Conservation (phyloP, 2,888 invertebrate genomes). For the Spisula subtruncata region DNA sequence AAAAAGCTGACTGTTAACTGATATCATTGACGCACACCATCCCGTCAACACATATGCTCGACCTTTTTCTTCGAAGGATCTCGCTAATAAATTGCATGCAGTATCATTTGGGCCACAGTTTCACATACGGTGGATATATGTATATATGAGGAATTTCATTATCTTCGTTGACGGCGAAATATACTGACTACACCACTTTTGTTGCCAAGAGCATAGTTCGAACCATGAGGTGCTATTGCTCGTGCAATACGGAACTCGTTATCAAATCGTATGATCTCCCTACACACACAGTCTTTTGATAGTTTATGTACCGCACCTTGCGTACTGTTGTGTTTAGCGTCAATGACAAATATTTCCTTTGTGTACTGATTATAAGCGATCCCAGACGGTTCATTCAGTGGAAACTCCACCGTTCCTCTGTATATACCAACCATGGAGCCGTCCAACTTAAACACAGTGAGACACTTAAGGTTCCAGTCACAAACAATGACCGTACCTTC, state of each 20-base stretch:
- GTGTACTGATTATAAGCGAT: constrained; percentile 55
- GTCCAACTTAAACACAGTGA: constrained; percentile 67
- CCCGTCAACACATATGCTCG: too few relatives aligned
- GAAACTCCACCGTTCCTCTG: constrained; percentile 60
- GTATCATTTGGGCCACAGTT: too few relatives aligned
- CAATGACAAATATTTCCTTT: constrained; percentile 65
- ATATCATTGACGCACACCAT: too few relatives aligned
- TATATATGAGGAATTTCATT: neutral
- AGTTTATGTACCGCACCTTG: constrained; percentile 60
- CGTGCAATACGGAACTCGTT: constrained; percentile 67
- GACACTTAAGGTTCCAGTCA: constrained; percentile 73
- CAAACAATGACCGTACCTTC: constrained; percentile 71
- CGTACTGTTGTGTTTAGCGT: constrained; percentile 53
- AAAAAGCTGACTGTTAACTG: too few relatives aligned
- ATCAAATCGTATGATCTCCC: constrained; percentile 58
- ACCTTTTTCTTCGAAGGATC: too few relatives aligned
- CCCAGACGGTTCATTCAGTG: constrained; percentile 70
- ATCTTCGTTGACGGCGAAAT: constrained; percentile 38
- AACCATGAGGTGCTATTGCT: constrained; percentile 55
- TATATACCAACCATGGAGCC: constrained; percentile 69
- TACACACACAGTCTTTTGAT: constrained; percentile 56
- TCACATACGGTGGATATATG: too few relatives aligned
- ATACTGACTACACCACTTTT: constrained; percentile 65
- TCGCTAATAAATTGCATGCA: too few relatives aligned
- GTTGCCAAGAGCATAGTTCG: constrained; percentile 59